Conservation (phyloP, 2,797 vertebrate genomes). For the Eulemur coronatus region DNA sequence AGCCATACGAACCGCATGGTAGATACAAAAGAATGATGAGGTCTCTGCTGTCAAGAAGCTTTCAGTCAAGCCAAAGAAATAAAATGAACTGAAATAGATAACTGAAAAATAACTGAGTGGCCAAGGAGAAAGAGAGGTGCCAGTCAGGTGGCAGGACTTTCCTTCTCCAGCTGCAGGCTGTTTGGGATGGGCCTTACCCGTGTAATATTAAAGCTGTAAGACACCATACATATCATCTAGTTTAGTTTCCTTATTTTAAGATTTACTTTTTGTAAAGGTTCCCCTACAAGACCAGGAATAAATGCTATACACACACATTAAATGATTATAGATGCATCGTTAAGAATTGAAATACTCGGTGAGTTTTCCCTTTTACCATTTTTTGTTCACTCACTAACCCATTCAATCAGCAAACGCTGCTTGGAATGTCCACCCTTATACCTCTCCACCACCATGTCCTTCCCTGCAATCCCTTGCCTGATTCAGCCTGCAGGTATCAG, state of each 20-base stretch:
- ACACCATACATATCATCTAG: neutral
- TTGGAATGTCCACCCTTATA: neutral
- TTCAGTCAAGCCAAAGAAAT: neutral
- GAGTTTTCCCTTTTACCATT: neutral
- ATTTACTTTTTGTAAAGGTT: neutral
- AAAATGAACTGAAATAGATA: neutral
- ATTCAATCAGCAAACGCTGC: neutral
- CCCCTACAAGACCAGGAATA: neutral
- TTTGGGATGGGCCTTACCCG: neutral
- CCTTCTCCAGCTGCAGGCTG: neutral
- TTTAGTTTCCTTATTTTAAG: neutral
- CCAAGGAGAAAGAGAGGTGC: neutral
- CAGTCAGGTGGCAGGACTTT: no score
- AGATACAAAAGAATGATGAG: neutral
- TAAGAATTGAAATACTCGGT: neutral
- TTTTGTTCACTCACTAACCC: neutral
- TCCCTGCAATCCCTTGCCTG: neutral
- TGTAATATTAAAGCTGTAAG: neutral
- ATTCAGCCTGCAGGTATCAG: neutral
- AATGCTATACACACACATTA: neutral
- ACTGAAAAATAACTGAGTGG: neutral
- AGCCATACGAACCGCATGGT: neutral
- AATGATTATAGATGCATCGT: neutral
- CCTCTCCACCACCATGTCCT: neutral
- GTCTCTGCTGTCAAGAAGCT: neutral